phyloP scores from a whole-genome alignment of 30 jellyfish, hydroid and myxozoan genomes.

The Clytia hemisphaerica region DNA sequence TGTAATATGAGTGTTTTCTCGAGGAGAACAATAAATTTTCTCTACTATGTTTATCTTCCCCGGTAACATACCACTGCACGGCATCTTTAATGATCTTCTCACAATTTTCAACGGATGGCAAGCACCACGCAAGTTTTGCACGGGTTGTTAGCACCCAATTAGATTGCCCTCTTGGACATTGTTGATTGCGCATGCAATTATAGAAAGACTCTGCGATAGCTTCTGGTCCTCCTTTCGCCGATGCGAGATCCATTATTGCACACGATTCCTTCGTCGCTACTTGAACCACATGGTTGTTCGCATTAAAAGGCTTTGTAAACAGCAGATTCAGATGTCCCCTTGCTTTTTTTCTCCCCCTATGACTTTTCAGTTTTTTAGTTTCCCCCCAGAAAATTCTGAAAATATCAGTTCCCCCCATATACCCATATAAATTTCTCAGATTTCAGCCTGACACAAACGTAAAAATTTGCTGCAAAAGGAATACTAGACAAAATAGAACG shows the following conservation, averaged over 20 bases:
- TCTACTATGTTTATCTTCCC: conserved; percentile 22
- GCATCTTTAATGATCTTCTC: conserved; percentile 23
- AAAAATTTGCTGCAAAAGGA: too few species aligned
- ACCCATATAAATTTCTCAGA: too few species aligned
- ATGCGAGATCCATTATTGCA: conserved; percentile 20
- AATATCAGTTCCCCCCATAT: too few species aligned
- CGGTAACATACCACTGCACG: background rate
- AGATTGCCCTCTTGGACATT: conserved; percentile 29
- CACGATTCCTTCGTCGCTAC: background rate
- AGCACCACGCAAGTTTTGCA: conserved; percentile 34
- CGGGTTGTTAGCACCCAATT: conserved; percentile 26
- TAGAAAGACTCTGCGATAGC: conserved; percentile 41
- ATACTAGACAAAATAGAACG: too few species aligned
- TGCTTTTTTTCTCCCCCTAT: too few species aligned
- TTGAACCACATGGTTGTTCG: background rate
- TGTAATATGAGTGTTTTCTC: conserved; percentile 6
- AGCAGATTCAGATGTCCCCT: too few species aligned
- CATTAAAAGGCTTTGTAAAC: too few species aligned
- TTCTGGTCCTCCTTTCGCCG: conserved; percentile 45
- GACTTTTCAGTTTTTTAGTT: too few species aligned
- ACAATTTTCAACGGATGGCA: conserved; percentile 20
- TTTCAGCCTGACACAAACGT: too few species aligned
- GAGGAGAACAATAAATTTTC: too few species aligned
- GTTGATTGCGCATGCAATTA: conserved; percentile 27
- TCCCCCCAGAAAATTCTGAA: too few species aligned